Conservation (phyloP, 2,113 vertebrate genomes). For the Lasiurus cinereus region DNA sequence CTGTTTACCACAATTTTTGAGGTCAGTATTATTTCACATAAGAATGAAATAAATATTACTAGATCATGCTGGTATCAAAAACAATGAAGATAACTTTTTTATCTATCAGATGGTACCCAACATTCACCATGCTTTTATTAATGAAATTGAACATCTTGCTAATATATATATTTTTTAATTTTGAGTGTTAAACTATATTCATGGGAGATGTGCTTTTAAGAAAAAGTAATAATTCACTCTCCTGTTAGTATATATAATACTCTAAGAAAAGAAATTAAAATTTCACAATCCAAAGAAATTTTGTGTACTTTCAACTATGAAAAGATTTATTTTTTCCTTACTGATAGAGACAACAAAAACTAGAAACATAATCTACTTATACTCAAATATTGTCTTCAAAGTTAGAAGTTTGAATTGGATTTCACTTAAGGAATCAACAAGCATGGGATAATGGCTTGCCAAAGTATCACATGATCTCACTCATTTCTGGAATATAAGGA, state of each 20-base stretch:
- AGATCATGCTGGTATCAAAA: neutral
- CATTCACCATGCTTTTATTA: neutral
- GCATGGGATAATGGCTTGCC: neutral
- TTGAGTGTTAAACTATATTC: neutral
- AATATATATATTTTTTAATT: neutral
- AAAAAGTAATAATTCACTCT: neutral
- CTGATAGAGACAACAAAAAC: neutral
- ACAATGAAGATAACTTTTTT: neutral
- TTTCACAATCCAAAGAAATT: neutral
- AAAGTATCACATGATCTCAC: neutral
- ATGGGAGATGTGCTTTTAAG: neutral
- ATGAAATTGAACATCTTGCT: neutral
- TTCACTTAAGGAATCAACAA: neutral
- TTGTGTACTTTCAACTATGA: neutral
- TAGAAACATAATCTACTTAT: neutral
- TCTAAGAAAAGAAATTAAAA: neutral
- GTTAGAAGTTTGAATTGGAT: constrained; percentile 8
- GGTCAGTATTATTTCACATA: neutral
- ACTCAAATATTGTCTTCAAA: constrained; percentile 34
- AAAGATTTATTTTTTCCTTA: neutral
- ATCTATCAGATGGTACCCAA: neutral
- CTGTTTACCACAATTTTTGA: neutral
- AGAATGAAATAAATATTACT: neutral
- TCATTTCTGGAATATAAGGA: no score
- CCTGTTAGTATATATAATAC: neutral